A percentile compares a stretch with the other conserved stretches of the same genome.
Conservation (phyloP, 1,140 invertebrate species). For the Homalodisca vitripennis region DNA sequence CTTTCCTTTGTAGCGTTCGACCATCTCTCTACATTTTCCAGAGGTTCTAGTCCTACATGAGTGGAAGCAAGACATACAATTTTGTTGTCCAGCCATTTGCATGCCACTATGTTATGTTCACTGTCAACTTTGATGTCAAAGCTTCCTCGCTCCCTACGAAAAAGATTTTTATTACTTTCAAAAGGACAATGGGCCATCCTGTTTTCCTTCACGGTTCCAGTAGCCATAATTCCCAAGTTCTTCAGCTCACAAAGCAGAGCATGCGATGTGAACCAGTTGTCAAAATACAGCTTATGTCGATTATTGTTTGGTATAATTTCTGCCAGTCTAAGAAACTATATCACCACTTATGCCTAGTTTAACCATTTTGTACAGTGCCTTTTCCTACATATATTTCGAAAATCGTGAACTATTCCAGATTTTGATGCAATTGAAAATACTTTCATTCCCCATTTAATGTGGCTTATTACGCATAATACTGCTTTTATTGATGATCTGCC, state of each 20-base stretch:
- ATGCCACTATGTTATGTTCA: conserved; percentile 29
- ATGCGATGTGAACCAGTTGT: conserved; percentile 37
- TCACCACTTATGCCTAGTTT: conserved; percentile 30
- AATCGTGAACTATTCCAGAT: conserved; percentile 34
- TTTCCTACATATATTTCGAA: conserved; percentile 35
- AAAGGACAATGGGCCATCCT: conserved; percentile 32
- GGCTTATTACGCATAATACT: conserved; percentile 46
- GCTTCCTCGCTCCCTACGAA: conserved; percentile 29
- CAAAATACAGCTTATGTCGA: conserved; percentile 35
- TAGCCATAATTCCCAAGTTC: conserved; percentile 30
- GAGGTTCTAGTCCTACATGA: conserved; percentile 32
- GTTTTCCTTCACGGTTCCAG: conserved; percentile 34
- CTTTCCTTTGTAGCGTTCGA: conserved; percentile 30
- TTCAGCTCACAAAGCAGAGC: conserved; percentile 28
- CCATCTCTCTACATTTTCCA: conserved; percentile 33
- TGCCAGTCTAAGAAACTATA: conserved; percentile 32
- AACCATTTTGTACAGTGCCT: conserved; percentile 16
- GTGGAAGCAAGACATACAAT: conserved; percentile 31
- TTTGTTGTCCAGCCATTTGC: conserved; percentile 35
- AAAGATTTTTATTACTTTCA: conserved; percentile 33
- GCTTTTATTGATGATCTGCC: conserved; percentile 36
- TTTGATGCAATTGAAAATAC: conserved; percentile 31
- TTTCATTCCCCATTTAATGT: conserved; percentile 44
- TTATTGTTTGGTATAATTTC: conserved; percentile 20
- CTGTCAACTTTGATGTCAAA: conserved; percentile 32